Evolutionary conservation across 2,797 vertebrate species (phyloP).

Genomic region (Euthynnus affinis): DNA sequence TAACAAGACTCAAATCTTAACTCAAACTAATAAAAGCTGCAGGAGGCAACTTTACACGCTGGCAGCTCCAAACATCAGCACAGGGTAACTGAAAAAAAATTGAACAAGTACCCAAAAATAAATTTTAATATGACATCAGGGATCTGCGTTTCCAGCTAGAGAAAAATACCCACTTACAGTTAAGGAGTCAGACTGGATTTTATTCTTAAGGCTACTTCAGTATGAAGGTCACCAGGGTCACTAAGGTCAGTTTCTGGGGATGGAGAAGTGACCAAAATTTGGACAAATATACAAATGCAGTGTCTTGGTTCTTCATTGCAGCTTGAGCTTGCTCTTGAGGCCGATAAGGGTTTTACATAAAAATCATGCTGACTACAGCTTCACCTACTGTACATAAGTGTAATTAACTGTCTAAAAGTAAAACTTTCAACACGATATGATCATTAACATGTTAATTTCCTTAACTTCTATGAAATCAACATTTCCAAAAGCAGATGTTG

Average conservation of each 20-base stretch:
- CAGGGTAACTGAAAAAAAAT: too few relatives aligned
- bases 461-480: background rate
- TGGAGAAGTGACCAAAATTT: background rate
- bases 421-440: background rate
- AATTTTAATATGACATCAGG: background rate
- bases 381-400: too few relatives aligned
- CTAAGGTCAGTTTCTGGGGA: background rate
- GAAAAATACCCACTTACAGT: background rate
- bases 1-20: background rate
- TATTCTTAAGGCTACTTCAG: background rate
- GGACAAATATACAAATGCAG: background rate
- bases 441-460: background rate
- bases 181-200: background rate
- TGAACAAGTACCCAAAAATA: background rate
- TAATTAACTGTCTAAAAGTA: background rate
- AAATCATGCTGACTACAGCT: too few relatives aligned
- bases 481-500: constrained; percentile 6
- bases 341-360: too few relatives aligned
- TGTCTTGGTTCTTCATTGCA: background rate
- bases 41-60: background rate
- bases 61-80: background rate
- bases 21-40: constrained; percentile 13
- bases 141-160: background rate
- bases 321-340: background rate
- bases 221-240: background rate